Percentiles rank a stretch among this genome's conserved stretches.
Conservation (phyloP, 2,113 vertebrate species). For the Tenebrosternarchus preto region DNA sequence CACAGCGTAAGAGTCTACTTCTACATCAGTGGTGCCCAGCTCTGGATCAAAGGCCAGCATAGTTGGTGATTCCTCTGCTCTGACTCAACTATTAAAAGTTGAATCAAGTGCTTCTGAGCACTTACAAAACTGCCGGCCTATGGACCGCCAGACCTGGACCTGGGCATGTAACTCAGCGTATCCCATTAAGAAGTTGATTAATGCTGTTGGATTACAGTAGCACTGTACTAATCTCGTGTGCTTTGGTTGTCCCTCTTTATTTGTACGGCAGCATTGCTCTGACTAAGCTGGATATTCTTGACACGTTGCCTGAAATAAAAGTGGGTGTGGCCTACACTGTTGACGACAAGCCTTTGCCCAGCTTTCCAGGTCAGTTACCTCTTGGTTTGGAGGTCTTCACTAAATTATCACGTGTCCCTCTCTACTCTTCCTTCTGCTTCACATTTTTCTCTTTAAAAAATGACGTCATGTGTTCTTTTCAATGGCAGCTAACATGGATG, state of each 20-base stretch:
- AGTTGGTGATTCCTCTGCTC: too few species aligned
- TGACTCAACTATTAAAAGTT: too few species aligned
- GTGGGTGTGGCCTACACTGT: constrained; percentile 76
- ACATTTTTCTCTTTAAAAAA: neutral
- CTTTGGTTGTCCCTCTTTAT: neutral
- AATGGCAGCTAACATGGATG: constrained; percentile 76
- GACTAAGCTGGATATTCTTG: constrained; percentile 81
- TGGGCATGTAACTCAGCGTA: too few species aligned
- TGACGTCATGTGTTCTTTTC: neutral
- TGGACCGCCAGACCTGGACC: too few species aligned
- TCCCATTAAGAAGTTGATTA: neutral
- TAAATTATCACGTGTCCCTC: neutral
- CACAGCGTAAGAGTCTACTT: constrained; percentile 72
- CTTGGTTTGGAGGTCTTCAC: neutral
- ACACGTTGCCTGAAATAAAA: constrained; percentile 77
- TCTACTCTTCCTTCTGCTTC: neutral
- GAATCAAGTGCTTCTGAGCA: too few species aligned
- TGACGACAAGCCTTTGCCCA: constrained; percentile 71
- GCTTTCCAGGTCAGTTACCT: constrained; percentile 74
- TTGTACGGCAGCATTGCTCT: constrained; percentile 72
- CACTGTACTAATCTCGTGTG: neutral
- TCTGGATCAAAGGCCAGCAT: too few species aligned
- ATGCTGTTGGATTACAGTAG: neutral
- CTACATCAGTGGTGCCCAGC: neutral
- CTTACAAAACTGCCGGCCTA: too few species aligned